phyloP scores from a whole-genome alignment of 2,888 invertebrate species.

The Hoplodrina ambigua region DNA sequence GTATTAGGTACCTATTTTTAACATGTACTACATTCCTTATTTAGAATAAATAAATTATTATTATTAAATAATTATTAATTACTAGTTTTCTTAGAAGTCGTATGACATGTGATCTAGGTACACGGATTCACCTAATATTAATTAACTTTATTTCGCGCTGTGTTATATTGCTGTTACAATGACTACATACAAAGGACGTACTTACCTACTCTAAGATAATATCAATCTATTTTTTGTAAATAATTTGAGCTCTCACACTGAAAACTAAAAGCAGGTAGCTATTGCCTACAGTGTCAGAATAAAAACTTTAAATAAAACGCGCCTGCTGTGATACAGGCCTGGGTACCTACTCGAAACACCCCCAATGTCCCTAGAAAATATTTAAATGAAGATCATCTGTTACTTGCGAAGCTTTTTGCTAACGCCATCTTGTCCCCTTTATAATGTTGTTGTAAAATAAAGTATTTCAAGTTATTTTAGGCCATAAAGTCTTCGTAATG shows the following conservation, averaged over 20 bases:
- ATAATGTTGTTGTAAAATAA: conserved; percentile 64
- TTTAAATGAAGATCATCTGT: conserved; percentile 76
- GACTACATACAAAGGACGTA: too few relatives aligned
- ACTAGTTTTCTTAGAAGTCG: background rate
- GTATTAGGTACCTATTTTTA: too few relatives aligned
- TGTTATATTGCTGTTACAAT: too few relatives aligned
- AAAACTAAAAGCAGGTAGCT: background rate
- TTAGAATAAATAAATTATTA: too few relatives aligned
- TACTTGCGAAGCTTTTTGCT: conserved; percentile 68
- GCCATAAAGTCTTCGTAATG: conserved; percentile 55
- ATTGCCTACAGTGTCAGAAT: background rate
- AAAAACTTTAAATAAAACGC: conserved; percentile 21
- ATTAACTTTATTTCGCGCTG: too few relatives aligned
- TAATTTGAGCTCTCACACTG: background rate
- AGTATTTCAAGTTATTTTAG: conserved; percentile 59
- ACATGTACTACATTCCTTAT: too few relatives aligned
- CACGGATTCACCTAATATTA: too few relatives aligned
- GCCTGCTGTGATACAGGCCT: conserved; percentile 36
- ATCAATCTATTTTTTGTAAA: too few relatives aligned
- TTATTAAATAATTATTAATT: too few relatives aligned
- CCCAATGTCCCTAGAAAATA: conserved; percentile 66
- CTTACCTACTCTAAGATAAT: too few relatives aligned
- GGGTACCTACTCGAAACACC: conserved; percentile 49
- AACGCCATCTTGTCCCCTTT: conserved; percentile 63
- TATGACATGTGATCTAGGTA: too few relatives aligned